A percentile compares a stretch with the other conserved stretches of the same genome.
These are phyloP conservation scores for Dorcus hopei DNA, from an alignment of 2,888 invertebrate species.

Conservation along the genomic window DNA sequence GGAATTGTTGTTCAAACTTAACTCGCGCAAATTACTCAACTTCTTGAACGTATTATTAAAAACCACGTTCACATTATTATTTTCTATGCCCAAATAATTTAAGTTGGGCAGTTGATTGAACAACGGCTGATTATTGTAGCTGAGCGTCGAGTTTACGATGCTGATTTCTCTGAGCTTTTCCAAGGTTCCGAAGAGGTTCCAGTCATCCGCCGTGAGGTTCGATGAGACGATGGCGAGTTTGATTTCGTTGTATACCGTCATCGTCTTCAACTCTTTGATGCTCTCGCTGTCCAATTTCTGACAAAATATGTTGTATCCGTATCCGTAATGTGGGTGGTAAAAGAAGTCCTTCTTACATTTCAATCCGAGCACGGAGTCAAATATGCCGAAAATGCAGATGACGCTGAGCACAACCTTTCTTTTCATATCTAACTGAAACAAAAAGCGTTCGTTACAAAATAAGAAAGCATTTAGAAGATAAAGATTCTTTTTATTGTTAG, in stretches of 20 bases:
- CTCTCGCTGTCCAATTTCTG: slow-evolving; percentile 26
- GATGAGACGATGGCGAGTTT: slow-evolving; percentile 38
- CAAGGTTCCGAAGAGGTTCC: slow-evolving; percentile 36
- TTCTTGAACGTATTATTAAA: slow-evolving; percentile 24
- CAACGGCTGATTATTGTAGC: not conserved
- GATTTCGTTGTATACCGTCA: slow-evolving; percentile 40
- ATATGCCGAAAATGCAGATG: not conserved
- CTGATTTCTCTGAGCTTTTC: slow-evolving; percentile 34
- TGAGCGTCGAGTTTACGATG: slow-evolving; percentile 27
- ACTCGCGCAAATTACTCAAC: slow-evolving; percentile 18
- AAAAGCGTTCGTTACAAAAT: not conserved
- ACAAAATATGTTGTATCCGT: slow-evolving; percentile 43
- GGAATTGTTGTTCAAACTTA: slow-evolving; percentile 8
- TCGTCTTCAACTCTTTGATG: slow-evolving; percentile 33
- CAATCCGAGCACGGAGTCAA: not conserved
- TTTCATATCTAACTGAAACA: not conserved
- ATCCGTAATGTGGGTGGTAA: slow-evolving; percentile 40
- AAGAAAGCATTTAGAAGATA: too few relatives aligned
- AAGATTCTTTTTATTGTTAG: too few relatives aligned
- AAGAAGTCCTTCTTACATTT: slow-evolving; percentile 40
- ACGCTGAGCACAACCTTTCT: not conserved
- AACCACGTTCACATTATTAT: slow-evolving; percentile 26
- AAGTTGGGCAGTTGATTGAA: slow-evolving; percentile 6
- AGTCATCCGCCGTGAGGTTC: slow-evolving; percentile 28
- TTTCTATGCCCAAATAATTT: slow-evolving; percentile 16